Evolutionary conservation across 2,113 vertebrate genomes (phyloP).

Genomic region (Galemys pyrenaicus): DNA sequence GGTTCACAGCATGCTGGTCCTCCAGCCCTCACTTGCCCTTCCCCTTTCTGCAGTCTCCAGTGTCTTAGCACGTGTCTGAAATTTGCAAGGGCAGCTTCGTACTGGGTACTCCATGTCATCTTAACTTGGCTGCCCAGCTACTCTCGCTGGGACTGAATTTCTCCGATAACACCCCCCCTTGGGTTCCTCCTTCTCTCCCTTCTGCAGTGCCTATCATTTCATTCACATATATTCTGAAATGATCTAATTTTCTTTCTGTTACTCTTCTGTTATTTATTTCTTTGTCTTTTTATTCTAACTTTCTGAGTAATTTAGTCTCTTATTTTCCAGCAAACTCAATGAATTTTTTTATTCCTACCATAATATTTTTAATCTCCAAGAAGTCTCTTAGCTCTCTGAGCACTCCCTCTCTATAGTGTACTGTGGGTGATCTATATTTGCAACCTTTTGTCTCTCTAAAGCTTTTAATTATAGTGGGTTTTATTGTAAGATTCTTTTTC

Average conservation of each 20-base stretch:
- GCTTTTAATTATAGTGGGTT: neutral
- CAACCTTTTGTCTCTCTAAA: neutral
- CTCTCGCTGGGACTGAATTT: neutral
- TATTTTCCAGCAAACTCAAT: neutral
- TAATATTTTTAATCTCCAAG: neutral
- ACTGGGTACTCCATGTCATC: too few species aligned
- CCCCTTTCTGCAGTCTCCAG: too few species aligned
- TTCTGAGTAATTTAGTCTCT: neutral
- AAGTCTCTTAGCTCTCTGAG: neutral
- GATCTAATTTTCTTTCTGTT: neutral
- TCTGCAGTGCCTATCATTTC: neutral
- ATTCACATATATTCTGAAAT: neutral
- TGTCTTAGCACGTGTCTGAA: neutral
- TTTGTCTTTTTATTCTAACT: neutral
- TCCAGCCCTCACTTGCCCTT: neutral
- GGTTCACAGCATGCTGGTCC: neutral
- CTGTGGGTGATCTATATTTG: neutral
- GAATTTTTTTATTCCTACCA: constrained; percentile 18
- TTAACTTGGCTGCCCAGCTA: too few species aligned
- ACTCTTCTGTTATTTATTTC: neutral
- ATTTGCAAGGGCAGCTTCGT: too few species aligned
- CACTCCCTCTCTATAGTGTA: neutral
- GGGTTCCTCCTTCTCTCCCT: neutral
- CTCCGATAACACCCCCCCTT: neutral
- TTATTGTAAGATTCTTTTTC: neutral